A percentile compares a stretch with the other conserved stretches of the same genome.
These are phyloP conservation scores for Nysson spinosus DNA, from an alignment of 2,888 invertebrate genomes.

Conservation along the genomic window DNA sequence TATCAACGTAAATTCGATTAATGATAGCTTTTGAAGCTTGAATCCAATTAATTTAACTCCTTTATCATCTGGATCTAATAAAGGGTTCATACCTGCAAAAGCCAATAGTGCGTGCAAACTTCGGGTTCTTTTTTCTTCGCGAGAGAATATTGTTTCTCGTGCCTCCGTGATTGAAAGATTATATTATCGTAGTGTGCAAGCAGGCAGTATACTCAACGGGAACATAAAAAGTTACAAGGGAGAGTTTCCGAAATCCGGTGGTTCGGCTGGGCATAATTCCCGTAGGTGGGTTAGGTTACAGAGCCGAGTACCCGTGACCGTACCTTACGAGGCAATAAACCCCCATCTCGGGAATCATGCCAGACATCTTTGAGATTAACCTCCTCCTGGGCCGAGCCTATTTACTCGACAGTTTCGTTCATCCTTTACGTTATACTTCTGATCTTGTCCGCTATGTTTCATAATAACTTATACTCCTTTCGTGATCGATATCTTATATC, in stretches of 20 bases:
- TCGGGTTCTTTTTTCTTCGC: not conserved
- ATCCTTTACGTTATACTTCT: conserved; percentile 16
- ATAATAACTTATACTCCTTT: not conserved
- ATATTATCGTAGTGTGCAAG: conserved; percentile 2
- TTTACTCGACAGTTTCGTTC: conserved; percentile 32
- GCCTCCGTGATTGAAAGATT: conserved; percentile 29
- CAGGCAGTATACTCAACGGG: conserved; percentile 6
- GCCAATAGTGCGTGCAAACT: not conserved
- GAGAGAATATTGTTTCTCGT: conserved; percentile 21
- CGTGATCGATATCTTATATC: not conserved
- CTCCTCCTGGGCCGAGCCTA: conserved; percentile 11
- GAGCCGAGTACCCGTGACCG: conserved; percentile 40
- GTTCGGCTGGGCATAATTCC: conserved; percentile 35
- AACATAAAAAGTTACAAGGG: conserved; percentile 28
- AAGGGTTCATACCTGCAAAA: no score
- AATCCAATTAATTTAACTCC: no score
- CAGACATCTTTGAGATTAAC: conserved; percentile 72
- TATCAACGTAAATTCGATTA: no score
- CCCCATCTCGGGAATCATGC: conserved; percentile 65
- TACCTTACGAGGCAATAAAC: conserved; percentile 71
- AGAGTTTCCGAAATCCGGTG: conserved; percentile 37
- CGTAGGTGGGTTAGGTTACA: conserved; percentile 25
- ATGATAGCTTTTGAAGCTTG: no score
- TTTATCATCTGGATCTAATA: no score
- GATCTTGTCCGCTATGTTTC: not conserved